Base-by-base conservation (phyloP, 2,888 invertebrate genomes). In the Nymphalis c-album region DNA sequence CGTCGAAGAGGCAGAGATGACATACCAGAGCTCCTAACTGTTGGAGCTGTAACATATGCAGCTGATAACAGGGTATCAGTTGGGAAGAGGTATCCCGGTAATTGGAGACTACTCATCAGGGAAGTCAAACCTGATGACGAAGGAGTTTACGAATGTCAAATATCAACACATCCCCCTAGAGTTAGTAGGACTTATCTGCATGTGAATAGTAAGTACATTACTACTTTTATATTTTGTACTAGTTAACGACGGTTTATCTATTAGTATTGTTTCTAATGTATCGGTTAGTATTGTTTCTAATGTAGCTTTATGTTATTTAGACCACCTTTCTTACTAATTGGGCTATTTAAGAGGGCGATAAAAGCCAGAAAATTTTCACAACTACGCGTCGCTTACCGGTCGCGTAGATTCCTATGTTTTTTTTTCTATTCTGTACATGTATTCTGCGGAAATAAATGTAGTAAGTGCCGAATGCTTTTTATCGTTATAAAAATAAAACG, bases 111-210 rank as follows among this genome's bases (percentile, higher is more conserved):
- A 17, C 93, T 94, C 74, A 94, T 95, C 78, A 93, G 94, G 83
- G 93, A 94, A 69, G 95, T 95, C 53, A 94, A 94, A 74, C 94
- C 94, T 58, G 94, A 94, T 65, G 95, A 95, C 78, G 94, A 94
- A 60, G 95, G 95, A 10, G 86, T 94, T 47, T 95, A 95, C 84
- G 94, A 95, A 83, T 95, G 95, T 80, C 95, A 95, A 91, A 94
- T 95, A 78, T 95, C 95, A 31, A 95, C 95, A 1, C 95, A 95
- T 82, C 95, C 95, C 2, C 95, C 95, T 18, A 93, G 94, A 78
- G 94, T 95, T 83, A 94, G 95, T 84, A 91, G 93, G 78, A 94
- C 94, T 59, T 94, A 94, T 78, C 88, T 95, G 70, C 94, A 94
- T 81, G 93, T 95, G 73, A 94, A 95, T 81, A 95, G 95, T 95